These are phyloP conservation scores for Calameuta pallipes DNA, from an alignment of 2,888 invertebrate genomes.

Conservation along the genomic window DNA sequence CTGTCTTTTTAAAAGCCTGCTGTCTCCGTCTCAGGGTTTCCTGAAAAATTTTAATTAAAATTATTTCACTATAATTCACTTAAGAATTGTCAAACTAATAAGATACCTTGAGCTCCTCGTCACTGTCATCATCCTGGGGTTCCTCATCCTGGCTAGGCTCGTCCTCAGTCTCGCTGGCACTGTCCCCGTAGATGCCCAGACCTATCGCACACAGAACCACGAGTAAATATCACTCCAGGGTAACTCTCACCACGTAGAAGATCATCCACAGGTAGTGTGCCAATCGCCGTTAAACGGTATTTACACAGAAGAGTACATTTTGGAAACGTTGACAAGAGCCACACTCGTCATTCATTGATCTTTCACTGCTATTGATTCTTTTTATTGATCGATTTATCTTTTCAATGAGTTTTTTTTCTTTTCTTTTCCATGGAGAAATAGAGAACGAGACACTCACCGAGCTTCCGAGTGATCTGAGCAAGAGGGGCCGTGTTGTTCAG, in stretches of 20 bases:
- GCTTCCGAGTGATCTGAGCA: conserved; percentile 89
- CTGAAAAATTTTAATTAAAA: conserved; percentile 58
- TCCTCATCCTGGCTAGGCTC: conserved; percentile 67
- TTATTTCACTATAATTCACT: neutral
- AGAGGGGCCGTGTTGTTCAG: conserved; percentile 88
- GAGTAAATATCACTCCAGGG: conserved; percentile 3
- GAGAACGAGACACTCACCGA: conserved; percentile 80
- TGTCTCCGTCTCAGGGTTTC: conserved; percentile 74
- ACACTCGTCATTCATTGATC: neutral
- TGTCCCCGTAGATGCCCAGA: conserved; percentile 86
- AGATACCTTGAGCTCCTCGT: conserved; percentile 79
- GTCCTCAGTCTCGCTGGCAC: conserved; percentile 70
- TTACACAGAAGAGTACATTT: neutral
- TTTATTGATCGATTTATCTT: neutral
- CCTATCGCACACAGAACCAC: conserved; percentile 70
- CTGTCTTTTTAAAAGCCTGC: conserved; percentile 78
- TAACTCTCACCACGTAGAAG: neutral
- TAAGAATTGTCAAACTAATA: neutral
- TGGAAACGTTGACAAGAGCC: neutral
- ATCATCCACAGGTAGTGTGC: conserved; percentile 3
- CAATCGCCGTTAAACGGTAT: neutral
- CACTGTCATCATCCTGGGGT: conserved; percentile 70
- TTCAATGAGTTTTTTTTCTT: neutral
- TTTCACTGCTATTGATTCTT: neutral
- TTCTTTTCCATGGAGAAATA: neutral